phyloP scores from a whole-genome alignment of 2,888 invertebrate species.

The Azorinus chamasolen region DNA sequence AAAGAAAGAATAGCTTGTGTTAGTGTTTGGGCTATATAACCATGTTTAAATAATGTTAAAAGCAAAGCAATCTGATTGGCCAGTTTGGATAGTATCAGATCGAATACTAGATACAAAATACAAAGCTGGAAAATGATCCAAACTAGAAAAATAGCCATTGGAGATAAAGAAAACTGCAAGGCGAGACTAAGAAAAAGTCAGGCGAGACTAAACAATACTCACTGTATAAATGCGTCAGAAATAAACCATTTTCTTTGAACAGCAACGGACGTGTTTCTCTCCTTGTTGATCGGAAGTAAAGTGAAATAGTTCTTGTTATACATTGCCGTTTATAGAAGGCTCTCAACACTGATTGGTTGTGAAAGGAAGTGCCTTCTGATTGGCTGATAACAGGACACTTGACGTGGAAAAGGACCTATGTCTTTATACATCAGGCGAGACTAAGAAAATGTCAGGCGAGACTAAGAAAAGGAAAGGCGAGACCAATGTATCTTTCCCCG shows the following conservation, averaged over 20 bases:
- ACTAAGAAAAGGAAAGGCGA: too few species aligned
- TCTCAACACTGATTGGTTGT: too few species aligned
- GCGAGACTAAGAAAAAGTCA: not conserved
- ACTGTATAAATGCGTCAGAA: not conserved
- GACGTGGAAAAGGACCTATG: not conserved
- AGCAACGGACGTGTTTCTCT: too few species aligned
- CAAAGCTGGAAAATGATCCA: too few species aligned
- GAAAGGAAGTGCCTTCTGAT: not conserved
- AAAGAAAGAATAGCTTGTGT: not conserved
- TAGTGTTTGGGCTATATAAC: not conserved
- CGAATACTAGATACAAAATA: too few species aligned
- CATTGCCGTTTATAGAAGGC: too few species aligned
- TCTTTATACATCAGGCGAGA: not conserved
- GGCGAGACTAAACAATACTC: not conserved
- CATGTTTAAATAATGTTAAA: not conserved
- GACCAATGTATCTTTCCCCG: too few species aligned
- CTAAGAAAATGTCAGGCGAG: not conserved
- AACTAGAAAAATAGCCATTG: too few species aligned
- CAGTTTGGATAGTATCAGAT: not conserved
- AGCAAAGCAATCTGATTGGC: not conserved
- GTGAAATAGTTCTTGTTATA: too few species aligned
- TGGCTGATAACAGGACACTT: not conserved
- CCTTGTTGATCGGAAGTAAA: too few species aligned
- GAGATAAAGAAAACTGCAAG: too few species aligned
- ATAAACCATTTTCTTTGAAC: too few species aligned